Percentiles rank a stretch among this genome's conserved stretches.
These are phyloP conservation scores for Labeo calbasu DNA, from an alignment of 2,797 vertebrate genomes.

Conservation along the genomic window DNA sequence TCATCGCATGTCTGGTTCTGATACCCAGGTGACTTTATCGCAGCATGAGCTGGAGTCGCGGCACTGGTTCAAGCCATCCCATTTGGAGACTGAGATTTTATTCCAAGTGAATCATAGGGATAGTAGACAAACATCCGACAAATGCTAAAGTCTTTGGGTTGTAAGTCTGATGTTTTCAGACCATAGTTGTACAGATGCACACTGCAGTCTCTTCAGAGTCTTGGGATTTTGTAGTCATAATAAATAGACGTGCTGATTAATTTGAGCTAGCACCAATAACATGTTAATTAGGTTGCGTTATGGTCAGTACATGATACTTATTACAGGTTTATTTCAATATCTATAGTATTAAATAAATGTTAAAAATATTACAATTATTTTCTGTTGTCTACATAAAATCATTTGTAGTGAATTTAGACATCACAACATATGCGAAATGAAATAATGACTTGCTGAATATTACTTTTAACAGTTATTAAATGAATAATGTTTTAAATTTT, in stretches of 20 bases:
- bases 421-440: neutral
- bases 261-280: neutral
- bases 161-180: neutral
- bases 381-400: neutral
- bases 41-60: conserved; percentile 11
- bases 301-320: neutral
- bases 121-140: neutral
- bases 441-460: neutral
- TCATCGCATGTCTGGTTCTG: conserved; percentile 26
- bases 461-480: neutral
- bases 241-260: neutral
- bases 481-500: neutral
- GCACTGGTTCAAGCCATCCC: neutral
- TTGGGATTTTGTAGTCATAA: neutral
- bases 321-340: neutral
- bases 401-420: neutral
- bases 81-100: neutral
- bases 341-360: neutral
- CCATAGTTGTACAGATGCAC: neutral
- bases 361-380: neutral
- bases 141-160: neutral
- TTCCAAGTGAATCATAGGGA: neutral
- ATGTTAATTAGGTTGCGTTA: neutral
- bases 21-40: conserved; percentile 34
- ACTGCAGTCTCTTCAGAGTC: neutral